Base-by-base conservation (phyloP, 2,113 vertebrate genomes). In the Paramisgurnus dabryanus region DNA sequence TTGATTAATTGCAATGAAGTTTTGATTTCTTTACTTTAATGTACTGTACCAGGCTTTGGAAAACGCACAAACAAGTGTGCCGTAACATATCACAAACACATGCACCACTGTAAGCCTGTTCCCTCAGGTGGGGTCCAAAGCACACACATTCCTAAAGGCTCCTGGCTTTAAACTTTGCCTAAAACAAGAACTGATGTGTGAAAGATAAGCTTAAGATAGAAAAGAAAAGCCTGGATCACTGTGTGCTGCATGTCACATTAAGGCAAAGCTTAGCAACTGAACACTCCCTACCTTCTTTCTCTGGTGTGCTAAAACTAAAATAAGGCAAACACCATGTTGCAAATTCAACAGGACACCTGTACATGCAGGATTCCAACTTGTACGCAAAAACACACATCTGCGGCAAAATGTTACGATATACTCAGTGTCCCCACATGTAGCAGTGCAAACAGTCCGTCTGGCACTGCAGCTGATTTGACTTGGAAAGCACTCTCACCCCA, bases 381-480 rank as follows among this genome's bases (percentile, higher is more conserved):
- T 17, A 50, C 15, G 7, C 55, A 58, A 18, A 64, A 61, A 64
- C 73, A 74, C 72, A 61, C 10, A 6, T 41, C 50, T 15, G 5
- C 11, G 15, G 4, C 3, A 3, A 40, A 63, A 80, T 65, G 83
- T 83, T 71, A 70, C 83, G 84, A 84, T 78, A 79, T 81, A 87
- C 87, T 88, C 88, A 88, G 70, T 53, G 50, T 68, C 87, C 83
- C 76, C 83, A 72, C 78, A 53, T 82, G 88, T 55, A 75, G 82
- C 87, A 89, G 88, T 88, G 88, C 90, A 90, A 91, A 92, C 91
- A 93, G 84, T 86, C 84, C 81, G 87, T 80, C 86, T 82, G 45
- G 72, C 49, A 87, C 89, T 67, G 81, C 85, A 80, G 72, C 91
- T 90, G 85, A 93, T 94, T 94, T 94, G 93, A 94, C 92, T 94